A percentile compares a stretch with the other conserved stretches of the same genome.
These are phyloP conservation scores for Euglossa dilemma DNA, from an alignment of 1,140 invertebrate species.

Conservation along the genomic window DNA sequence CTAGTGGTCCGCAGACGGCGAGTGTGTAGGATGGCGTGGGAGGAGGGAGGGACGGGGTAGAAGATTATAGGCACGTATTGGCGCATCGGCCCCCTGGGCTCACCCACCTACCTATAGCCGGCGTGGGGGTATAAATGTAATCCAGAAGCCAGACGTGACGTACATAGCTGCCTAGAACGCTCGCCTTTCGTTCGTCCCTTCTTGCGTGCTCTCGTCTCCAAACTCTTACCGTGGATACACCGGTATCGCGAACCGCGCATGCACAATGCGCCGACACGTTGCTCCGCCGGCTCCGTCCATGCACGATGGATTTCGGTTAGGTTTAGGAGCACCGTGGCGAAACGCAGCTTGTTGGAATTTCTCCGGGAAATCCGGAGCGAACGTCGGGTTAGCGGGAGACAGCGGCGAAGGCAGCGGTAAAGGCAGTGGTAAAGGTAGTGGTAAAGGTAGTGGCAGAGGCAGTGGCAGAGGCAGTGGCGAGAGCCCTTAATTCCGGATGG, in stretches of 20 bases:
- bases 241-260: background rate
- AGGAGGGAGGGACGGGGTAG: constrained; percentile 52
- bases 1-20: constrained; percentile 1
- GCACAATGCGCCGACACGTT: background rate
- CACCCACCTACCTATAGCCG: constrained; percentile 42
- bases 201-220: constrained; percentile 30
- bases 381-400: background rate
- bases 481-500: constrained; percentile 20
- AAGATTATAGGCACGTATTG: constrained; percentile 80
- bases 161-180: constrained; percentile 71
- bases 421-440: too few species aligned
- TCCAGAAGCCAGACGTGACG: constrained; percentile 78
- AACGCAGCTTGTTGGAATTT: constrained; percentile 18
- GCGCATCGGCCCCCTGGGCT: constrained; percentile 75
- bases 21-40: constrained; percentile 12
- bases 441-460: too few species aligned
- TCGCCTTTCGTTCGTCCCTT: constrained; percentile 53
- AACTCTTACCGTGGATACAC: constrained; percentile 21
- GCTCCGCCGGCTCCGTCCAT: background rate
- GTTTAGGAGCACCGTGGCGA: background rate
- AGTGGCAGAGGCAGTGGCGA: too few species aligned
- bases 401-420: too few species aligned
- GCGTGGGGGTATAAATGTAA: constrained; percentile 77
- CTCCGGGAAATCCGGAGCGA: background rate
- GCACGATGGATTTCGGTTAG: background rate